Conservation (phyloP, 2,888 invertebrate species). For the Strigamia maritima region DNA sequence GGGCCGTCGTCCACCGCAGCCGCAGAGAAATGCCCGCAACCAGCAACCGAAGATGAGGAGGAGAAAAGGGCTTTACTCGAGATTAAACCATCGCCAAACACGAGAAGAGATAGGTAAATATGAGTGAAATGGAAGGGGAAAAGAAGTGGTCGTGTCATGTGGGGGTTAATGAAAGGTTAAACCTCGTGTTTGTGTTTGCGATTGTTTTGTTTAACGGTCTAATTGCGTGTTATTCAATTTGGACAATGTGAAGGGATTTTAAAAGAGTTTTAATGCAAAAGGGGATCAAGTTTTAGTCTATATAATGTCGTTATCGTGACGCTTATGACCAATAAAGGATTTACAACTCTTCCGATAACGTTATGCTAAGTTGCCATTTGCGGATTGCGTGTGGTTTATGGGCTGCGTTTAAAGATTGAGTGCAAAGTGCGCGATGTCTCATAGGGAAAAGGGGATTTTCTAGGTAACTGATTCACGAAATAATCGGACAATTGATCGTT, state of each 20-base stretch:
- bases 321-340: neutral
- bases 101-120: neutral
- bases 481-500: no score
- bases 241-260: neutral
- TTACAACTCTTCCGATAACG: neutral
- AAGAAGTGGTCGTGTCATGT: no score
- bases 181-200: neutral
- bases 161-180: neutral
- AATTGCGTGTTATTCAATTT: neutral
- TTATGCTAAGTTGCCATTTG: neutral
- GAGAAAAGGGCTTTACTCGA: neutral
- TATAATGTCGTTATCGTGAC: neutral
- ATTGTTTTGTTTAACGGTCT: neutral
- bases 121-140: no score
- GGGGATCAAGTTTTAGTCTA: neutral
- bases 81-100: neutral
- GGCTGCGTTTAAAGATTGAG: neutral
- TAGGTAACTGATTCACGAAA: no score
- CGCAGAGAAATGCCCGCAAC: neutral
- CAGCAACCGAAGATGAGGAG: neutral
- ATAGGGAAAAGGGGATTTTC: no score
- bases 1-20: neutral
- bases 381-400: neutral
- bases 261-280: neutral
- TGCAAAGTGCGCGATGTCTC: no score